phyloP scores from a whole-genome alignment of 2,888 invertebrate species.

The Aporophyla nigra region DNA sequence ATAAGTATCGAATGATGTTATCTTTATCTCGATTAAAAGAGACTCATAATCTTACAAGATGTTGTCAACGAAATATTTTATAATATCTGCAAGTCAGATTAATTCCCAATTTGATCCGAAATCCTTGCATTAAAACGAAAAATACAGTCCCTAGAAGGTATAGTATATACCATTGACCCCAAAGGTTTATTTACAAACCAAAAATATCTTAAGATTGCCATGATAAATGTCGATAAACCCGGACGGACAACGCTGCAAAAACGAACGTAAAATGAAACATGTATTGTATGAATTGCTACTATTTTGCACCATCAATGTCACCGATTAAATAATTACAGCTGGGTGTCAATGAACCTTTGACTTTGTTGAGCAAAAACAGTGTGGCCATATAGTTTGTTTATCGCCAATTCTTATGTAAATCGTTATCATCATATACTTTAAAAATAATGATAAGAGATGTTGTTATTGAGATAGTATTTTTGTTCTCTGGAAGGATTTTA shows the following conservation, averaged over 20 bases:
- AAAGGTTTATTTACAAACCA: constrained; percentile 3
- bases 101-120: constrained; percentile 18
- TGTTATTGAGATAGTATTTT: constrained; percentile 43
- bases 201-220: constrained; percentile 52
- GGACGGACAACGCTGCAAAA: constrained; percentile 25
- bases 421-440: constrained; percentile 60
- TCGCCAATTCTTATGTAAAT: constrained; percentile 77
- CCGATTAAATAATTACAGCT: constrained; percentile 66
- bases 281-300: constrained; percentile 28
- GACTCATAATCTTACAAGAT: neutral
- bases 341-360: constrained; percentile 73
- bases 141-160: constrained; percentile 27
- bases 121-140: constrained; percentile 20
- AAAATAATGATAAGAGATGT: constrained; percentile 58
- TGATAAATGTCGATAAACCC: constrained; percentile 51
- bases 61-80: neutral
- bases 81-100: constrained; percentile 1
- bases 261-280: constrained; percentile 11
- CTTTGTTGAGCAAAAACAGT: constrained; percentile 72
- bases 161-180: constrained; percentile 2
- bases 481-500: neutral
- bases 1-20: constrained; percentile 9
- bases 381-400: constrained; percentile 61
- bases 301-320: constrained; percentile 65
- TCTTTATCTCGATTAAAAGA: neutral